Evolutionary conservation across 1,140 invertebrate species (phyloP).

Genomic region (Lasioglossum albipes): DNA sequence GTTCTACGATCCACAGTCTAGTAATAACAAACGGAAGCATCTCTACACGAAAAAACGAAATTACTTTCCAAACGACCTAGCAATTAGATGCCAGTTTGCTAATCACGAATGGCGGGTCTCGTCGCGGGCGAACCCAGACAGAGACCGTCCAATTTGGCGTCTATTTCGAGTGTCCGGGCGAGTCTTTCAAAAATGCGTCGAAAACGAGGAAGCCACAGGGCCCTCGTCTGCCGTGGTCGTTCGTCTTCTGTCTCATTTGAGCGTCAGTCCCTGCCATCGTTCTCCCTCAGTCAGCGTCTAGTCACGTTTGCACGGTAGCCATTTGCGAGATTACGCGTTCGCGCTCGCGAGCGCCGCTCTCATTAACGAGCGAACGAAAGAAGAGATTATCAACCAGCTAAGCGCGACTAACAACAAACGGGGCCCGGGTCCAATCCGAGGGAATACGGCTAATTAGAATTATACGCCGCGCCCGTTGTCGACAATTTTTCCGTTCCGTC

Average conservation of each 20-base stretch:
- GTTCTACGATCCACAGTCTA: too few relatives aligned
- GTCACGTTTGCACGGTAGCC: slow-evolving; percentile 42
- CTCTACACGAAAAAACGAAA: too few relatives aligned
- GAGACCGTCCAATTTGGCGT: neutral
- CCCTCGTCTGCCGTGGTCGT: neutral
- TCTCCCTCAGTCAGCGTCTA: slow-evolving; percentile 42
- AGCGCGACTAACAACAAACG: slow-evolving; percentile 74
- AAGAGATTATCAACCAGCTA: slow-evolving; percentile 59
- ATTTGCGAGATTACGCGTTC: slow-evolving; percentile 38
- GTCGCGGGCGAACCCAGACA: too few relatives aligned
- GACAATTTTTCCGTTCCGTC: neutral
- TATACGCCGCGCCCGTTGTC: neutral
- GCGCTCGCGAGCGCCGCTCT: slow-evolving; percentile 16
- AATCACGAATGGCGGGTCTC: too few relatives aligned
- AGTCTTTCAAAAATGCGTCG: neutral
- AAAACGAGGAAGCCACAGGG: neutral
- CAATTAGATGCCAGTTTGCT: too few relatives aligned
- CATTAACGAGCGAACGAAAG: slow-evolving; percentile 48
- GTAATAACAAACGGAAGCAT: too few relatives aligned
- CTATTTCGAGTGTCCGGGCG: neutral
- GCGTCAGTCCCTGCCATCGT: slow-evolving; percentile 16
- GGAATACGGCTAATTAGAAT: slow-evolving; percentile 63
- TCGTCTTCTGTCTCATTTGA: slow-evolving; percentile 26
- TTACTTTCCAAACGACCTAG: too few relatives aligned
- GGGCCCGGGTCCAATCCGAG: slow-evolving; percentile 69